Percentiles rank a stretch among this genome's conserved stretches.
These are phyloP conservation scores for Platysternon megacephalum DNA, from an alignment of 2,113 vertebrate species.

Conservation along the genomic window DNA sequence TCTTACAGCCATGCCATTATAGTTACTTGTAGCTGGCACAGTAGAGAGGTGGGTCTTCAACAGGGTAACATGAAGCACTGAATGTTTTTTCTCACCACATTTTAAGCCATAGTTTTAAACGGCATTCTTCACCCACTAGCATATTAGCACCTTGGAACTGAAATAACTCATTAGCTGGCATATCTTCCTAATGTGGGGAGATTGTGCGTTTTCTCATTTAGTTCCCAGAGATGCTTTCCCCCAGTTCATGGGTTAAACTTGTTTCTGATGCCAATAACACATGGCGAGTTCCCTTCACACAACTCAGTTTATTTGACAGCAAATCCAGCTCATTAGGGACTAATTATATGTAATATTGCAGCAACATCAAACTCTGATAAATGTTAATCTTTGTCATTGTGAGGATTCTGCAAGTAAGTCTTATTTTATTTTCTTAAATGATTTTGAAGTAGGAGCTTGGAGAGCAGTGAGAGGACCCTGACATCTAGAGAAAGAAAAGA, in stretches of 20 bases:
- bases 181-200: slow-evolving; percentile 32
- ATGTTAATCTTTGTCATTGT: slow-evolving; percentile 28
- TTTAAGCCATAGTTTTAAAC: background rate
- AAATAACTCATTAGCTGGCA: slow-evolving; percentile 30
- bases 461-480: background rate
- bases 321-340: slow-evolving; percentile 67
- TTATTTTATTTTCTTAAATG: slow-evolving; percentile 22
- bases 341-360: slow-evolving; percentile 53
- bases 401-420: slow-evolving; percentile 35
- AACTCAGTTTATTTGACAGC: slow-evolving; percentile 47
- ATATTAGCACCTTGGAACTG: slow-evolving; percentile 32
- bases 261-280: slow-evolving; percentile 58
- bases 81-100: background rate
- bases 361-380: slow-evolving; percentile 48
- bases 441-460: background rate
- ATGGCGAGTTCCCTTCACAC: slow-evolving; percentile 12
- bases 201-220: background rate
- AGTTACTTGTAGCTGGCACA: background rate
- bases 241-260: slow-evolving; percentile 19
- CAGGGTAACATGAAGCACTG: background rate
- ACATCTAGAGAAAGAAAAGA: background rate
- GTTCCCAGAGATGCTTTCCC: slow-evolving; percentile 34
- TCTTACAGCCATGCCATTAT: background rate
- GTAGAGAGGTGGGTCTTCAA: background rate
- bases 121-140: background rate